A percentile compares a stretch with the other conserved stretches of the same genome.
Evolutionary conservation across 1,140 invertebrate genomes (phyloP).

Genomic region (Adelges cooleyi): DNA sequence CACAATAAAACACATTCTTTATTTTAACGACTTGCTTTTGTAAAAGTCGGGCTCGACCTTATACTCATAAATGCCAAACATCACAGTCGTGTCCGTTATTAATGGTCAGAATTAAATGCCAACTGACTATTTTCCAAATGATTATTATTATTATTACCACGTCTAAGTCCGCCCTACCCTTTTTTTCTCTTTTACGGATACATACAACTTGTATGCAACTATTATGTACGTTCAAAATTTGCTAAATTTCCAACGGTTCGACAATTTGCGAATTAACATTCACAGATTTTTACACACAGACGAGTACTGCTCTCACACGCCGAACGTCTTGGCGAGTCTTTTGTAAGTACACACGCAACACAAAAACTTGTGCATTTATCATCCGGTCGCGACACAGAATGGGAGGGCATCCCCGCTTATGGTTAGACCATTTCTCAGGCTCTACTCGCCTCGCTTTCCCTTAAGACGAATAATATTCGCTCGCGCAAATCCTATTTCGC

Average conservation of each 20-base stretch:
- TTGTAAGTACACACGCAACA: not conserved
- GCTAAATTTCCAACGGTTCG: too few species aligned
- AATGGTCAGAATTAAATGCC: constrained; percentile 11
- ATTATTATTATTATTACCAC: too few species aligned
- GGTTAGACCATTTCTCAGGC: constrained; percentile 15
- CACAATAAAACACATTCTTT: not conserved
- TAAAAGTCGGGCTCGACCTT: not conserved
- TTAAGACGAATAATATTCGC: not conserved
- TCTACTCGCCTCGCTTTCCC: not conserved
- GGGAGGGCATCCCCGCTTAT: constrained; percentile 1
- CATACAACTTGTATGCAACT: too few species aligned
- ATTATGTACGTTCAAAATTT: too few species aligned
- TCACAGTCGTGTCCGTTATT: not conserved
- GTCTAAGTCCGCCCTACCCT: too few species aligned
- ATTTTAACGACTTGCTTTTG: not conserved
- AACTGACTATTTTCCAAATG: too few species aligned
- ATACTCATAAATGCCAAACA: constrained; percentile 17
- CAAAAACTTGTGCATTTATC: not conserved
- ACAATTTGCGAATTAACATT: too few species aligned
- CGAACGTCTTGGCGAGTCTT: not conserved
- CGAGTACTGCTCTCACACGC: too few species aligned
- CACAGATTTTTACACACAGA: too few species aligned
- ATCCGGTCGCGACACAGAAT: constrained; percentile 3
- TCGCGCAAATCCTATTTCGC: not conserved
- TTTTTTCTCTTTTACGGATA: too few species aligned